Conservation (phyloP, 2,113 vertebrate species). For the Corythornis madagascariensis region DNA sequence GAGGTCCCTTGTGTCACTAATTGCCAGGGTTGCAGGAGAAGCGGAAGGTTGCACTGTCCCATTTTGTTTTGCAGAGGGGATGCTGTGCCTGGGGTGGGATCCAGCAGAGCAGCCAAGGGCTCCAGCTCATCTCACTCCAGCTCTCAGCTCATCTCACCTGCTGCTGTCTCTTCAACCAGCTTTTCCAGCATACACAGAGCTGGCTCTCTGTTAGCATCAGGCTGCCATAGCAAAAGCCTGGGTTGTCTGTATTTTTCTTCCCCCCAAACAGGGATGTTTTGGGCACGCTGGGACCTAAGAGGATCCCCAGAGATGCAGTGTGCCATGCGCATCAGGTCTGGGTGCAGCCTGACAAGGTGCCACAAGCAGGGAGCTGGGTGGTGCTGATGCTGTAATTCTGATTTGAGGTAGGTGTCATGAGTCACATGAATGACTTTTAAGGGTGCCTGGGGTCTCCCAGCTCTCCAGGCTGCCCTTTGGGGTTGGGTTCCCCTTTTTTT, state of each 20-base stretch:
- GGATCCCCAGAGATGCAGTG: neutral
- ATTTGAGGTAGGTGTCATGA: neutral
- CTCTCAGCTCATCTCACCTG: accelerated
- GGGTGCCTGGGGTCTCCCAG: neutral
- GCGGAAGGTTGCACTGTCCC: neutral
- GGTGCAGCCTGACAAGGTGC: neutral
- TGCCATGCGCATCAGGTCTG: neutral
- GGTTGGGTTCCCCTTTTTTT: accelerated
- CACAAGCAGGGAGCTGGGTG: neutral
- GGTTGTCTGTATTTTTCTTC: accelerated
- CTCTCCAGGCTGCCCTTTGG: neutral
- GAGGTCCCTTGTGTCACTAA: accelerated
- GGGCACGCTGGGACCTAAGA: accelerated
- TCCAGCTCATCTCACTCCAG: neutral
- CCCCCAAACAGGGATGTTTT: accelerated
- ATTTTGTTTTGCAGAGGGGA: neutral
- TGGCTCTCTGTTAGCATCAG: accelerated
- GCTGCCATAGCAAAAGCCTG: neutral
- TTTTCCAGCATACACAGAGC: accelerated
- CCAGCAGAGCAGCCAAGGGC: neutral
- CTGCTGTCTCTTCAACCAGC: neutral
- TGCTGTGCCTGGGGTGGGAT: too few relatives aligned
- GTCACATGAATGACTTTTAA: neutral
- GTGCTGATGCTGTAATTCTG: neutral
- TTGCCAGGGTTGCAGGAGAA: neutral